These are phyloP conservation scores for Celastrina argiolus DNA, from an alignment of 2,888 invertebrate species.

Conservation along the genomic window DNA sequence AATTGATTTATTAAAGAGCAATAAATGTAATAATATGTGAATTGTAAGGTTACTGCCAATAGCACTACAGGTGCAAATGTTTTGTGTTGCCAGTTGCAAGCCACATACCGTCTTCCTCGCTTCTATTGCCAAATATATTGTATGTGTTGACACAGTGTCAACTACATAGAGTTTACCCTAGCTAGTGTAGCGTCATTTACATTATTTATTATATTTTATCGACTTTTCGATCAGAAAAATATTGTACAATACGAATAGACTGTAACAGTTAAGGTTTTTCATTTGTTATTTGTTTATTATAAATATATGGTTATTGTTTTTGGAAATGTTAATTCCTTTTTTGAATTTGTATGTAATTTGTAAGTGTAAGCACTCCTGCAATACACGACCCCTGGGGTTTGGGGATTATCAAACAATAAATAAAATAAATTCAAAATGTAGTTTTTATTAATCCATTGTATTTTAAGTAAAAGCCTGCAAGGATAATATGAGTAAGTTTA, in stretches of 20 bases:
- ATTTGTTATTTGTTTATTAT: conserved; percentile 40
- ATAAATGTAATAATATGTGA: not conserved
- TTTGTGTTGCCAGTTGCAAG: conserved; percentile 2
- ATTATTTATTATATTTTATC: conserved; percentile 50
- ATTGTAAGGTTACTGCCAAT: not conserved
- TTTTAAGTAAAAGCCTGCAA: conserved; percentile 45
- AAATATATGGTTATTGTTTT: conserved; percentile 53
- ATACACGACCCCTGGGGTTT: conserved; percentile 54
- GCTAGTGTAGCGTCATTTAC: conserved; percentile 62
- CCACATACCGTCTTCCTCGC: conserved; percentile 3
- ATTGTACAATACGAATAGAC: conserved; percentile 73
- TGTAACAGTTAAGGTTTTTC: conserved; percentile 50
- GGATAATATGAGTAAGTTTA: conserved; percentile 54
- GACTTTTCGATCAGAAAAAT: conserved; percentile 63
- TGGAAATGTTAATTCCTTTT: conserved; percentile 66
- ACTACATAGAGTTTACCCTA: conserved; percentile 40
- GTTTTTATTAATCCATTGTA: conserved; percentile 33
- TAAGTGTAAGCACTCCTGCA: conserved; percentile 64
- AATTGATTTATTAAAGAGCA: not conserved
- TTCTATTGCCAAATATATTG: not conserved
- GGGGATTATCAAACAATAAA: conserved; percentile 72
- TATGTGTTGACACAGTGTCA: not conserved
- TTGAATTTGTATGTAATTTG: conserved; percentile 69
- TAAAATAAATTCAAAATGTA: conserved; percentile 48
- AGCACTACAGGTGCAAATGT: not conserved